Evolutionary conservation across 2,888 invertebrate species (phyloP), one percentile per base, ranked within the genome.

Genomic region (Pseudoips prasinana): DNA sequence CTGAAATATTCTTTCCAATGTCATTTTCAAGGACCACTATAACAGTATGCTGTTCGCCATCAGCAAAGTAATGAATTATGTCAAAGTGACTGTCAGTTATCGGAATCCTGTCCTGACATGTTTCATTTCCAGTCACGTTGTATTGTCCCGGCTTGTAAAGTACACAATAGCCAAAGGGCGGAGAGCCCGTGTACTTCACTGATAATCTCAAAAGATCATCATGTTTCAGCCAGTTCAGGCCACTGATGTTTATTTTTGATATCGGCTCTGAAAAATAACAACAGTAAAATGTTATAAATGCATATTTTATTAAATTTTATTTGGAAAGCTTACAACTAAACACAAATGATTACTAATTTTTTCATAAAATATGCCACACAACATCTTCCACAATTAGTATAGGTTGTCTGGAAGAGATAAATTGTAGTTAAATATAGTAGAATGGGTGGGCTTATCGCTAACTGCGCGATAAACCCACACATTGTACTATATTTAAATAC

Each of bases 211-310:
- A 75, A 25, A 96, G 81, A 33, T 95, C 95, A 18, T 95, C 96
- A 40, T 94, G 94, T 56, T 94, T 92, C 18, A 97, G 84, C 96
- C 96, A 96, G 62, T 94, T 94, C 34, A 92, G 91, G 0, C 96
- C 96, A 1, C 89, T 91, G 1, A 94, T 91, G 28, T 91, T 92
- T 5, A 96, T 86, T 6, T 92, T 91, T 1, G 90, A 74, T 50
- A 96, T 90, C 0, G 96, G 94, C 48, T 91, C 96, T 96, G 71
- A 6, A 88, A 82, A 47, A n/a, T n/a, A n/a, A n/a, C n/a, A n/a
- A n/a, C n/a, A n/a, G n/a, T n/a, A n/a, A n/a, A n/a, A n/a, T n/a
- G n/a, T n/a, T n/a, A n/a, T n/a, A n/a, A n/a, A n/a, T n/a, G n/a
- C n/a, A n/a, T n/a, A n/a, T n/a, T n/a, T n/a, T n/a, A n/a, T n/a